Percentiles rank a stretch among this genome's conserved stretches.
Evolutionary conservation across 2,888 invertebrate species (phyloP).

Genomic region (Parnassius glacialis): DNA sequence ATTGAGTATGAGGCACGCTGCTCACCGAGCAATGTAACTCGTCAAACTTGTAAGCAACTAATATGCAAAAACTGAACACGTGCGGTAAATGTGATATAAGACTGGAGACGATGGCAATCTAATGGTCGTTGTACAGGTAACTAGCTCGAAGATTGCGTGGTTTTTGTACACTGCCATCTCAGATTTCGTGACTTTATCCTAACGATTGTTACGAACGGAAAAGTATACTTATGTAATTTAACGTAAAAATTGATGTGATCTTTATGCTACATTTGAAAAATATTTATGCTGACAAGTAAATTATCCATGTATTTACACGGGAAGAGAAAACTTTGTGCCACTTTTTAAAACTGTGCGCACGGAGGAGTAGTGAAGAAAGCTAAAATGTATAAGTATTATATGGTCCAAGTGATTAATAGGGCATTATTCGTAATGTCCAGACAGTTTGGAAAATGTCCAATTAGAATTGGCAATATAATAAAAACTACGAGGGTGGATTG

Average conservation of each 20-base stretch:
- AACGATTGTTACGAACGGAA: background rate
- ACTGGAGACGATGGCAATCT: slow-evolving; percentile 8
- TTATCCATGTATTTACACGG: too few relatives aligned
- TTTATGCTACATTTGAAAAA: background rate
- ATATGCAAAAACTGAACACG: slow-evolving; percentile 17
- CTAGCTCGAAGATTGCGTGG: slow-evolving; percentile 3
- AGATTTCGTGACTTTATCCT: background rate
- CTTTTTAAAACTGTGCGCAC: too few relatives aligned
- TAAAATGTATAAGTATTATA: too few relatives aligned
- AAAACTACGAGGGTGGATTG: too few relatives aligned
- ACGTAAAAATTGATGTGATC: background rate
- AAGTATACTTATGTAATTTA: background rate
- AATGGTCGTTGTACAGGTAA: slow-evolving; percentile 11
- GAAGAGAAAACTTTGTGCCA: too few relatives aligned
- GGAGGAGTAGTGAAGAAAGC: too few relatives aligned
- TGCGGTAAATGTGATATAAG: background rate
- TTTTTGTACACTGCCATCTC: slow-evolving; percentile 11
- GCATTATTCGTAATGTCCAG: too few relatives aligned
- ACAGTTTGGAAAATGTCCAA: too few relatives aligned
- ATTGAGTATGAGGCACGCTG: background rate
- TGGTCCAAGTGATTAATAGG: too few relatives aligned
- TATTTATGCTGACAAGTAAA: background rate
- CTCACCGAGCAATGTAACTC: background rate
- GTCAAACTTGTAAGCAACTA: background rate
- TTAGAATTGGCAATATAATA: too few relatives aligned